A percentile compares a stretch with the other conserved stretches of the same genome.
phyloP scores from a whole-genome alignment of 1,140 invertebrate genomes.

The Drosophila punjabiensis region DNA sequence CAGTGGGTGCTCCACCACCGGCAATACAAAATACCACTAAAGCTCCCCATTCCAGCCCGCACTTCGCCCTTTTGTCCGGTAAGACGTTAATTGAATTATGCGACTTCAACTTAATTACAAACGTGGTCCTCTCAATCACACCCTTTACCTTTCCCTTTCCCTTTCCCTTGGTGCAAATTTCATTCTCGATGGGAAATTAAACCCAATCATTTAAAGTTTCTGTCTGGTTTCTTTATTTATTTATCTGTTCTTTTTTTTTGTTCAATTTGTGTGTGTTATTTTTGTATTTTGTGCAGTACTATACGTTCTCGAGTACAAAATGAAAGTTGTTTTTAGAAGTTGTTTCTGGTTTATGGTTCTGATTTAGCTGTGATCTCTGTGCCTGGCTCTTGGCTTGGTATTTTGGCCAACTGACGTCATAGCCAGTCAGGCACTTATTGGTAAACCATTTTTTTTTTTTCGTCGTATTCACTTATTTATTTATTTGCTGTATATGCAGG shows the following conservation, averaged over 20 bases:
- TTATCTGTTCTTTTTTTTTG: constrained; percentile 16
- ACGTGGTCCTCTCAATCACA: constrained; percentile 24
- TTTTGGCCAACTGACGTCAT: constrained; percentile 77
- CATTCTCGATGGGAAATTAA: constrained; percentile 69
- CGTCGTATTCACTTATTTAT: constrained; percentile 59
- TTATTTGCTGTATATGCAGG: constrained; percentile 63
- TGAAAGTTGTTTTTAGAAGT: constrained; percentile 82
- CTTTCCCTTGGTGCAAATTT: constrained; percentile 22
- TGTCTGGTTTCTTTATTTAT: constrained; percentile 29
- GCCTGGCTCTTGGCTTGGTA: constrained; percentile 55
- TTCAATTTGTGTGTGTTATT: constrained; percentile 22
- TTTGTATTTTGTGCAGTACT: constrained; percentile 20
- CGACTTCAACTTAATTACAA: constrained; percentile 80
- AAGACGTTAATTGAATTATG: constrained; percentile 83
- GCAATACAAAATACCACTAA: constrained; percentile 25
- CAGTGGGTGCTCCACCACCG: constrained; percentile 41
- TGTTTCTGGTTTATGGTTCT: constrained; percentile 80
- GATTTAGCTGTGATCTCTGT: constrained; percentile 56
- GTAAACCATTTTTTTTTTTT: constrained; percentile 34
- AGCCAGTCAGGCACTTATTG: constrained; percentile 42
- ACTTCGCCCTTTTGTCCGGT: constrained; percentile 29
- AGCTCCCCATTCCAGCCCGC: neutral
- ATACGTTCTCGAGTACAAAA: constrained; percentile 63
- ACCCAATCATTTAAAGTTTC: constrained; percentile 62
- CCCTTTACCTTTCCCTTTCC: constrained; percentile 2